Evolutionary conservation across 92 coral and sea anemone genomes (phyloP).

Genomic region (Zoanthus gigantus): DNA sequence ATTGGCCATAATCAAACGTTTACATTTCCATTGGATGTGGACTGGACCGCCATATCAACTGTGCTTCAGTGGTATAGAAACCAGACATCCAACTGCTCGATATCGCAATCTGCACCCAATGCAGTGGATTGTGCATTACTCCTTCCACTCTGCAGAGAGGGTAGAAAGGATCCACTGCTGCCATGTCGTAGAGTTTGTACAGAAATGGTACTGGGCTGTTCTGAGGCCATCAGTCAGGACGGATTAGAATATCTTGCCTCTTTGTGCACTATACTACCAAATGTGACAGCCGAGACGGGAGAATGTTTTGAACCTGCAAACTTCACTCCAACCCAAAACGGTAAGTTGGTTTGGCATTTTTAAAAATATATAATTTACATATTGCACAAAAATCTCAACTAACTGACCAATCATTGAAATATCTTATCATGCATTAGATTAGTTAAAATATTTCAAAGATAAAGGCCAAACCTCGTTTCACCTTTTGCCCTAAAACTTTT

Average conservation of each 20-base stretch:
- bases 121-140: constrained; percentile 22
- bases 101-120: neutral
- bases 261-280: constrained; percentile 22
- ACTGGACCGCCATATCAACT: neutral
- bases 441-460: neutral
- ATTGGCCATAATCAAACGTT: constrained; percentile 44
- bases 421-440: neutral
- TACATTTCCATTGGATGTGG: constrained; percentile 24
- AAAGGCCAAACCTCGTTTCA: neutral
- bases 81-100: constrained; percentile 20
- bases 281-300: constrained; percentile 21
- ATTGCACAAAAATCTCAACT: neutral
- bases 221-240: neutral
- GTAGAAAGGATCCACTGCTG: constrained; percentile 16
- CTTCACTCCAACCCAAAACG: neutral
- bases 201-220: constrained; percentile 42
- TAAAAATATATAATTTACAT: neutral
- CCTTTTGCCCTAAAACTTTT: neutral
- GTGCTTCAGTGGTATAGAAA: neutral
- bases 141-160: constrained; percentile 33
- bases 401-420: neutral
- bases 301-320: constrained; percentile 19
- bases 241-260: constrained; percentile 5
- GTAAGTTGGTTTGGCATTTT: neutral
- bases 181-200: constrained; percentile 35